Conservation (phyloP, 2,113 vertebrate genomes). For the Raja brachyura region DNA sequence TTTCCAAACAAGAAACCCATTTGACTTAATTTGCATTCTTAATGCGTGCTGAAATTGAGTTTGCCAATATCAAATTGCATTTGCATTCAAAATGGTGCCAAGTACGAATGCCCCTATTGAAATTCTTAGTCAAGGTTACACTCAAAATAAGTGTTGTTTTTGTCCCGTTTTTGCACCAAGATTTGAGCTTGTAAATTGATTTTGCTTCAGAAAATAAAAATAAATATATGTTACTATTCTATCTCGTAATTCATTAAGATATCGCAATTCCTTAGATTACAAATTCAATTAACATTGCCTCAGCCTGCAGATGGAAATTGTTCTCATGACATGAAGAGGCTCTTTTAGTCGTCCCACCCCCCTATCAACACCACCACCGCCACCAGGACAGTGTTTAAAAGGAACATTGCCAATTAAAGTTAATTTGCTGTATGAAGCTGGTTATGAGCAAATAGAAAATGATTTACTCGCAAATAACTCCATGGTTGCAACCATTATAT, state of each 20-base stretch:
- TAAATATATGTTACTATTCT: not conserved
- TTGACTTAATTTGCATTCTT: slow-evolving; percentile 21
- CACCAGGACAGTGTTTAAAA: not conserved
- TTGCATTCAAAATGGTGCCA: not conserved
- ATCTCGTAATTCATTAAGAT: not conserved
- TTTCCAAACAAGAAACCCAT: not conserved
- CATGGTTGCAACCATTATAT: not conserved
- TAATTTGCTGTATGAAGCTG: not conserved
- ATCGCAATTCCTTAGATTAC: not conserved
- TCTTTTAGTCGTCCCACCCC: not conserved
- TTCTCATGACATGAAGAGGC: not conserved
- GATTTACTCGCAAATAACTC: not conserved
- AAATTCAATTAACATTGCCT: not conserved
- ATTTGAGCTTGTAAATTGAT: not conserved
- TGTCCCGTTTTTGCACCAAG: not conserved
- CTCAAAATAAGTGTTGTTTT: not conserved
- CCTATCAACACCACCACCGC: too few species aligned
- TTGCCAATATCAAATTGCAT: not conserved
- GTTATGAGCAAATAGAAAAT: not conserved
- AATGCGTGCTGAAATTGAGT: not conserved
- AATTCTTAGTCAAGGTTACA: not conserved
- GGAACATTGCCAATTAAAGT: not conserved
- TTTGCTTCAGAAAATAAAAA: not conserved
- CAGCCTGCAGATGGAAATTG: not conserved
- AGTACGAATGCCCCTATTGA: not conserved